phyloP scores from a whole-genome alignment of 2,888 invertebrate species.

The Andrena praecox region DNA sequence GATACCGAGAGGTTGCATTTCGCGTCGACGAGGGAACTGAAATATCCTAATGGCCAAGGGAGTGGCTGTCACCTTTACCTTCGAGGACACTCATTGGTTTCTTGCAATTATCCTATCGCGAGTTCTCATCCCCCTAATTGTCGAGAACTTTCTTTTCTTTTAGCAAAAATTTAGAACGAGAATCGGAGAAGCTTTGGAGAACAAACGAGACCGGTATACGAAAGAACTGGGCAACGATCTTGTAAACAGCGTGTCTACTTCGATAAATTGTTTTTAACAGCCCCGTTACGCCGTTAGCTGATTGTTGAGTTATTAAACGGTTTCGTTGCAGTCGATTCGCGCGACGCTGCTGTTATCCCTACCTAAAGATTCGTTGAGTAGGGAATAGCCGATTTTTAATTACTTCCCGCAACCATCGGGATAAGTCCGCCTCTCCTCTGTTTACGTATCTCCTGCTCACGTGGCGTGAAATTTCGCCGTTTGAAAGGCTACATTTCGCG shows the following conservation, averaged over 20 bases:
- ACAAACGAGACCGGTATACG: not conserved
- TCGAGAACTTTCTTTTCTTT: not conserved
- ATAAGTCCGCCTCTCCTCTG: not conserved
- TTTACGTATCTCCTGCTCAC: not conserved
- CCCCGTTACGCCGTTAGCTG: not conserved
- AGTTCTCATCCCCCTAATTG: not conserved
- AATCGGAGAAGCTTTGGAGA: too few relatives aligned
- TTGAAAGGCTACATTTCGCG: not conserved
- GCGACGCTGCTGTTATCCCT: slow-evolving; percentile 16
- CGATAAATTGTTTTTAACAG: slow-evolving; percentile 5
- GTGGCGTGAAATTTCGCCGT: not conserved
- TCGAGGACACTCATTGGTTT: slow-evolving; percentile 1
- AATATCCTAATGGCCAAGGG: slow-evolving; percentile 25
- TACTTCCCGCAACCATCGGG: not conserved
- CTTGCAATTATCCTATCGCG: not conserved
- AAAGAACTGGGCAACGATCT: not conserved
- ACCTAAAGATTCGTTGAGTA: not conserved
- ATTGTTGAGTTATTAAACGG: slow-evolving; percentile 32
- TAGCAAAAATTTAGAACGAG: too few relatives aligned
- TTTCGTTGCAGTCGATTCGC: slow-evolving; percentile 38
- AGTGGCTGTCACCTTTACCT: slow-evolving; percentile 7
- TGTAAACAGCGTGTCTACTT: not conserved
- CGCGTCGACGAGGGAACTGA: not conserved
- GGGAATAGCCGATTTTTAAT: slow-evolving; percentile 27
- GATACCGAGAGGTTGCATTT: slow-evolving; percentile 6